Conservation (phyloP, 64 coral and sea anemone genomes). For the Porites lutea region DNA sequence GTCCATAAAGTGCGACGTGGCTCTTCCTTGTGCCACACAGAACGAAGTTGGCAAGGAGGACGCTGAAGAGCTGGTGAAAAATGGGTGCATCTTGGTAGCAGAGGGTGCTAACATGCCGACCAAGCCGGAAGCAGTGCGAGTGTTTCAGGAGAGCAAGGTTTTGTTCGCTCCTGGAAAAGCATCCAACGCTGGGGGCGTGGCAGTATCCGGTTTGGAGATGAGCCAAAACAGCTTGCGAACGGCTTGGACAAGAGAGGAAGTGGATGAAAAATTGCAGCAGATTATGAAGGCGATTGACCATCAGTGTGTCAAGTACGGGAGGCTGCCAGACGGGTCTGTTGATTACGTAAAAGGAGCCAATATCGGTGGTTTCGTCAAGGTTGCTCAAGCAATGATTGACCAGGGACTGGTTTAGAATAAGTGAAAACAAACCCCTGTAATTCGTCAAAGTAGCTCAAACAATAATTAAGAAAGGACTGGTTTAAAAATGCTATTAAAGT, state of each 20-base stretch:
- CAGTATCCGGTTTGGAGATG: slow-evolving; percentile 93
- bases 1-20: slow-evolving; percentile 87
- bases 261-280: slow-evolving; percentile 74
- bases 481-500: too few relatives aligned
- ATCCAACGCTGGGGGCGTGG: slow-evolving; percentile 90
- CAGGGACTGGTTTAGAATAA: slow-evolving; percentile 69
- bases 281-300: slow-evolving; percentile 80
- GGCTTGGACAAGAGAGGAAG: slow-evolving; percentile 84
- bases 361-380: slow-evolving; percentile 90
- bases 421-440: too few relatives aligned
- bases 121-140: slow-evolving; percentile 77
- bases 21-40: slow-evolving; percentile 87
- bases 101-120: slow-evolving; percentile 95
- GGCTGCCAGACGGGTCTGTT: slow-evolving; percentile 52
- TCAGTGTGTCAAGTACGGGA: slow-evolving; percentile 77
- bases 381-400: slow-evolving; percentile 88
- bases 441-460: too few relatives aligned
- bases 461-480: too few relatives aligned
- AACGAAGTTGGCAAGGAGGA: slow-evolving; percentile 84
- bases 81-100: slow-evolving; percentile 67
- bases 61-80: slow-evolving; percentile 85
- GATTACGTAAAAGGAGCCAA: slow-evolving; percentile 94
- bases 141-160: slow-evolving; percentile 78
- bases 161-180: slow-evolving; percentile 89
- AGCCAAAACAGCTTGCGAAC: slow-evolving; percentile 89